Conservation (phyloP, 1,140 invertebrate species). For the Pristionchus pacificus region DNA sequence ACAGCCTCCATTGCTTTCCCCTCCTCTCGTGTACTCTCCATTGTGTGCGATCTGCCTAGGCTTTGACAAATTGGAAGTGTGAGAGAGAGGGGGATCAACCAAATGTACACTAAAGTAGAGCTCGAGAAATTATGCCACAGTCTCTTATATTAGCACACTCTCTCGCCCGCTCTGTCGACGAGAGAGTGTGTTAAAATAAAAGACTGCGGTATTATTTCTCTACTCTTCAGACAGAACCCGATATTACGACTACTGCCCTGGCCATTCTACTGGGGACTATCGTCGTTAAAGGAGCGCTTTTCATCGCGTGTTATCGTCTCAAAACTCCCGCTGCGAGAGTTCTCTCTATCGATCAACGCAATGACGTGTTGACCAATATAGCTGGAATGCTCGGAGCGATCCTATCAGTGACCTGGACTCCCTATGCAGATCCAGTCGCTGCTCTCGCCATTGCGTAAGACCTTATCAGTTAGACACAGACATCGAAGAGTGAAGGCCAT, state of each 20-base stretch:
- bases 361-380: constrained; percentile 19
- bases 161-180: too few species aligned
- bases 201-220: not conserved
- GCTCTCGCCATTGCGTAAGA: constrained; percentile 14
- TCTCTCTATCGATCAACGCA: constrained; percentile 17
- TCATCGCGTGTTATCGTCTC: not conserved
- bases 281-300: not conserved
- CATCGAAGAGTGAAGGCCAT: too few species aligned
- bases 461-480: too few species aligned
- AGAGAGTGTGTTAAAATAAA: too few species aligned
- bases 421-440: constrained; percentile 14
- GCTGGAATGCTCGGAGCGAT: constrained; percentile 16
- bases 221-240: not conserved
- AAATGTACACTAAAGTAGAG: too few species aligned
- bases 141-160: too few species aligned
- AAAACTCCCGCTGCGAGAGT: not conserved
- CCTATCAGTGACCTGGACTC: not conserved
- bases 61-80: too few species aligned
- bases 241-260: not conserved
- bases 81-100: too few species aligned
- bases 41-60: too few species aligned
- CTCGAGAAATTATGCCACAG: too few species aligned
- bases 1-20: too few species aligned
- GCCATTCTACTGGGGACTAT: not conserved
- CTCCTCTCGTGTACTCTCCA: too few species aligned